These are phyloP conservation scores for Catocala nupta DNA, from an alignment of 2,888 invertebrate genomes.

Conservation along the genomic window DNA sequence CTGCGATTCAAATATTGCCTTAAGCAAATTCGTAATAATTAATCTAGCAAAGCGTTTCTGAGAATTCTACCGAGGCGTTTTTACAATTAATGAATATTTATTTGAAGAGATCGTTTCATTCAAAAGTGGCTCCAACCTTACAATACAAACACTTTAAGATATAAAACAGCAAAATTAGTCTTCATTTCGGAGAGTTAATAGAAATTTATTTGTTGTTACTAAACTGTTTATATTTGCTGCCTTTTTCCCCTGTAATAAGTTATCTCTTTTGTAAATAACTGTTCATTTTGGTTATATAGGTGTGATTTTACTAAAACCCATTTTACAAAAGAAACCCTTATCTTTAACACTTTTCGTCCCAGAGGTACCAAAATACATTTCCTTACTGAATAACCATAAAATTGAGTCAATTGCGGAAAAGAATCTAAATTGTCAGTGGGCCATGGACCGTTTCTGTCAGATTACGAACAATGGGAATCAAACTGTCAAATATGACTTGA, in stretches of 20 bases:
- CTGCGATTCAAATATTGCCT: constrained; percentile 42
- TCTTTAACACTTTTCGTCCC: constrained; percentile 2
- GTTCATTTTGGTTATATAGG: no score
- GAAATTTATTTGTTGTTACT: background rate
- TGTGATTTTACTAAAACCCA: no score
- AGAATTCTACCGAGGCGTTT: constrained; percentile 21
- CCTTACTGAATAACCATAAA: constrained; percentile 4
- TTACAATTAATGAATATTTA: constrained; percentile 44
- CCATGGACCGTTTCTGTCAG: constrained; percentile 29
- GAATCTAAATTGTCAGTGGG: constrained; percentile 14
- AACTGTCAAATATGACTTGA: constrained; percentile 44
- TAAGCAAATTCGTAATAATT: constrained; percentile 34
- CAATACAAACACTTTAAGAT: constrained; percentile 15
- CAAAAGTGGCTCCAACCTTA: background rate
- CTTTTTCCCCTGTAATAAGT: background rate
- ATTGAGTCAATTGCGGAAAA: constrained; percentile 16
- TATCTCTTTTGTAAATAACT: background rate
- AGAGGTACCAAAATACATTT: background rate
- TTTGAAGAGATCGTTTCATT: constrained; percentile 27
- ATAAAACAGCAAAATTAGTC: constrained; percentile 27
- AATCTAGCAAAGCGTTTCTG: constrained; percentile 30
- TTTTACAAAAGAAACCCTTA: background rate
- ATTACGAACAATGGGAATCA: constrained; percentile 41
- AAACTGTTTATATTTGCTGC: background rate
- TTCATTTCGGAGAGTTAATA: background rate